Base-by-base conservation (phyloP, 2,113 vertebrate genomes). In the Perca flavescens region DNA sequence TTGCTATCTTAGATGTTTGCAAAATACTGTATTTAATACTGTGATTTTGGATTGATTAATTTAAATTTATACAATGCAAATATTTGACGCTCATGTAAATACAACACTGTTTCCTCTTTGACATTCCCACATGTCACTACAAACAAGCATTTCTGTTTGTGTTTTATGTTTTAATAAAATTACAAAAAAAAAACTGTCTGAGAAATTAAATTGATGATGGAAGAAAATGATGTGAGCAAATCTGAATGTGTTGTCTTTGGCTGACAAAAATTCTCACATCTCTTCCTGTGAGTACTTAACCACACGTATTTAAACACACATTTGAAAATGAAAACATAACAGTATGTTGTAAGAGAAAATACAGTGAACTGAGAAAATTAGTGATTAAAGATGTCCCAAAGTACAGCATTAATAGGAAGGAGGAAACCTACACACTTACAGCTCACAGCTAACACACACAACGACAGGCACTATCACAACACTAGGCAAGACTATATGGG, bases 151-250 rank as follows among this genome's bases (percentile, higher is more conserved):
- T 46, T 81, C 14, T 68, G 9, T 40, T 40, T 40, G 9, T 72
- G 9, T 56, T 2, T 54, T 12, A 31, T 31, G 4, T 36, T 56
- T 22, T 4, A 89, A 84, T 87, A 87, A 87, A 40, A 40, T 8
- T 12, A 21, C 5, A 1, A 28, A 47, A 60, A 21, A 68, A 54
- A 15, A 9, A 36, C 8, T 10, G 17, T 36, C 28, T 36, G 5
- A 34, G 36, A 31, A 31, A 65, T n/a, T 49, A 3, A 43, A 10
- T 47, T 36, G 7, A 52, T 11, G 16, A 43, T 7, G 43, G 14
- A 61, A n/a, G 5, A 5, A 34, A 60, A 60, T 3, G 3, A 1
- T 69, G 19, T 53, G 19, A 53, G n/a, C 57, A 60, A 47, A 46
- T 9, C 1, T 8, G 2, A 40, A 43, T 43, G n/a, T 28, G 17